Evolutionary conservation across 1,140 invertebrate species (phyloP), one percentile per base, ranked within the genome.

Genomic region (Metaphire vulgaris): DNA sequence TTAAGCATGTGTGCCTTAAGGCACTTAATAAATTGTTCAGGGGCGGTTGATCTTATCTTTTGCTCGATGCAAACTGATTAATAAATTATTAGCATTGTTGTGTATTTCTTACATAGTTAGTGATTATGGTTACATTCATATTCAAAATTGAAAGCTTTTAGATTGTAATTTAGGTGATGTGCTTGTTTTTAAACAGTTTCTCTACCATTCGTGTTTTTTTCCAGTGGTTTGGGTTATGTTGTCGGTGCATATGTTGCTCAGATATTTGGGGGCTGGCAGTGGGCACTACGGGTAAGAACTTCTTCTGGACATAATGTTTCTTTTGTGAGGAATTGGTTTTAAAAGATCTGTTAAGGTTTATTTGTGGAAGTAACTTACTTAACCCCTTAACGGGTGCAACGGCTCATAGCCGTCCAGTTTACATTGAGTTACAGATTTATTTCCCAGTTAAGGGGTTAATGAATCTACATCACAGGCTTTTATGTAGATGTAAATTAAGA

Each of bases 201-300:
- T n/a, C 14, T 65, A 65, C n/a, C n/a, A 65, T n/a, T 65, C 14
- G n/a, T n/a, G n/a, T 32, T 65, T 74, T 0, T 69, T 87, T 88
- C 56, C 86, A 92, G 92, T 87, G 92, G 93, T 76, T 82, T 95
- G 64, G 97, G 97, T 14, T 99, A 98, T 85, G 97, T 99, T 78
- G 90, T 94, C 64, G 97, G 97, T 34, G 91, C 95, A 12, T 90
- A 92, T 85, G 91, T 94, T 0, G 91, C 92, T 0, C 86, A 88
- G 41, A 79, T 89, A 0, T 87, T 91, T 6, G 90, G 90, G 56
- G 83, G 88, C 69, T 99, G 97, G 98, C 91, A 95, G 80, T 97
- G 92, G 91, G 93, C 92, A 0, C 87, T 99, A 2, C 89, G 96
- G 28, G 82, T 87, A 56, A 56, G 21, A 56, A 56, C 41, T 12